These are phyloP conservation scores for Danio kyathit DNA, from an alignment of 2,797 vertebrate species.

Conservation along the genomic window DNA sequence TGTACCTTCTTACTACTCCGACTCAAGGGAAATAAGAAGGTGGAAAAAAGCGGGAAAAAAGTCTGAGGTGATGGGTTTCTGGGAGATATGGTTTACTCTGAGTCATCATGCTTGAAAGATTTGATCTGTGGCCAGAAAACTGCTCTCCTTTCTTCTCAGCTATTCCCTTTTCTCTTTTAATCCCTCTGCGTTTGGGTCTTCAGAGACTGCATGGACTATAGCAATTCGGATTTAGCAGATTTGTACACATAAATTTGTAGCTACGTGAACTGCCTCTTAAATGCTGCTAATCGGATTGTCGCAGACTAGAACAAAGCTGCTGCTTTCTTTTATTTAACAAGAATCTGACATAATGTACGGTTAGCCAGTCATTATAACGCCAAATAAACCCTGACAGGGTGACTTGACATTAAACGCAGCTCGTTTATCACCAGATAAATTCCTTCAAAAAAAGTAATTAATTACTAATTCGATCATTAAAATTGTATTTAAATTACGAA, in stretches of 20 bases:
- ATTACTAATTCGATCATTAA: no score
- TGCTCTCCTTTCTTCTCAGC: neutral
- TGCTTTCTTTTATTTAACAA: neutral
- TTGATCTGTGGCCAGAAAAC: conserved; percentile 8
- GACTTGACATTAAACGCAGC: neutral
- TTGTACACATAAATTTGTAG: neutral
- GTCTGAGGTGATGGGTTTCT: conserved; percentile 6
- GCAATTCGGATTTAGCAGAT: neutral
- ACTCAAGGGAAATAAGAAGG: neutral
- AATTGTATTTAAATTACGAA: no score
- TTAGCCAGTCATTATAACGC: neutral
- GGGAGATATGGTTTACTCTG: neutral
- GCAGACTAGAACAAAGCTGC: neutral
- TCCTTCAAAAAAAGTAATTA: no score
- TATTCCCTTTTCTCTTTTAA: conserved; percentile 8
- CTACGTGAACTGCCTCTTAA: neutral
- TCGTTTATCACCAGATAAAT: neutral
- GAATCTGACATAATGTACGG: neutral
- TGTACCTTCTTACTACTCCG: neutral
- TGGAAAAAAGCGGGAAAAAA: neutral
- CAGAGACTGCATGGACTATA: neutral
- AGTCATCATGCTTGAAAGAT: conserved; percentile 12
- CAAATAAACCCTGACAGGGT: neutral
- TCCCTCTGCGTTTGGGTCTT: neutral
- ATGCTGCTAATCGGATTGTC: neutral